phyloP scores from a whole-genome alignment of 2,888 invertebrate species.

The Clunio marinus region DNA sequence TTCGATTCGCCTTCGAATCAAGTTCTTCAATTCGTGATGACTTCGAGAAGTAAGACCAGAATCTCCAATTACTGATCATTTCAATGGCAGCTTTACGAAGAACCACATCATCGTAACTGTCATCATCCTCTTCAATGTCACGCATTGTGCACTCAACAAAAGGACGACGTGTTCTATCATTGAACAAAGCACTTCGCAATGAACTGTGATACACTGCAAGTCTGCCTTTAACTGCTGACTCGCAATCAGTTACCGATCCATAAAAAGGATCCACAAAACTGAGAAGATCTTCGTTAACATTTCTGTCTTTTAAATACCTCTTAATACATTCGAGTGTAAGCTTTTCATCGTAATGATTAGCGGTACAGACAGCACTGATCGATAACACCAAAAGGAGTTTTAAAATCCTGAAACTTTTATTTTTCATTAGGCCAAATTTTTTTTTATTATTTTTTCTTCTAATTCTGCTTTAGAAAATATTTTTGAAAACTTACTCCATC shows the following conservation, averaged over 20 bases:
- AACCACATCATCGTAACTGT: slow-evolving; percentile 2
- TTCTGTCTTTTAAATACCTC: neutral
- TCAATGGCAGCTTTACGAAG: slow-evolving; percentile 17
- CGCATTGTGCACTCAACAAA: slow-evolving; percentile 9
- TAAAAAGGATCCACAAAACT: slow-evolving; percentile 7
- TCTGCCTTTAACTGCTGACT: slow-evolving; percentile 17
- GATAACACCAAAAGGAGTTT: neutral
- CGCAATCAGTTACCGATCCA: slow-evolving; percentile 18
- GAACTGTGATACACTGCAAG: neutral
- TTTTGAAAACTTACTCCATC: too few species aligned
- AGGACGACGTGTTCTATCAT: neutral
- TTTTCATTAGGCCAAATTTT: too few species aligned
- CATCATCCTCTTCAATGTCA: slow-evolving; percentile 29
- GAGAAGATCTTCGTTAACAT: neutral
- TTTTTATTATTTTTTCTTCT: too few species aligned
- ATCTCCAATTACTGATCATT: slow-evolving; percentile 35
- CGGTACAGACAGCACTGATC: neutral
- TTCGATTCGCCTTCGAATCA: neutral
- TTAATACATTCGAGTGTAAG: slow-evolving; percentile 20
- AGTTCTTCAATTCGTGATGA: slow-evolving; percentile 5
- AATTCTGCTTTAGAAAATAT: too few species aligned
- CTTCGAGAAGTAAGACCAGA: slow-evolving; percentile 31
- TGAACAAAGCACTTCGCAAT: neutral
- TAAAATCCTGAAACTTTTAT: neutral
- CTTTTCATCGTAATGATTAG: neutral